Base-by-base conservation (phyloP, 2,888 invertebrate species). In the Drosophila affinis region DNA sequence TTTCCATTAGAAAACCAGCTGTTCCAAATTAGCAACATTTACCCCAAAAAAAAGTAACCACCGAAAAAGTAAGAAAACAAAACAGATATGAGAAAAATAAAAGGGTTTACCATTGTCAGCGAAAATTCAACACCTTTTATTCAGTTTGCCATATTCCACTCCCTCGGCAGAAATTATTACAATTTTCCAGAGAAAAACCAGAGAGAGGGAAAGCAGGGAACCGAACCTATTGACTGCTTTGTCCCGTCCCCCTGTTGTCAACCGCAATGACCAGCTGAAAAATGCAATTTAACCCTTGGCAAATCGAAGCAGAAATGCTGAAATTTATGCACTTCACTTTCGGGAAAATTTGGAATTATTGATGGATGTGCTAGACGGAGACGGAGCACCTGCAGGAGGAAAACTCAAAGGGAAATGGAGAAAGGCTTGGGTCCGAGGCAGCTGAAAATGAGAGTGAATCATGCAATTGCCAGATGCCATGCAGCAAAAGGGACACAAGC, bases 191-290 rank as follows among this genome's bases (percentile, higher is more conserved):
- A 45, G 67, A 62, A 72, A 62, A 71, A 18, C 58, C 45, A 71
- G 48, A 59, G 70, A 72, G 29, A n/a, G 18, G 56, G 29, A 29
- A 67, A 21, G 24, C 24, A 44, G 24, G 18, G n/a, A 57, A 29
- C 9, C 7, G 29, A 58, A 46, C 63, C 73, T 34, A 59, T 81
- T 79, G 57, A 55, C 62, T 45, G 52, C 54, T 45, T 57, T 57
- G 45, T 39, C 59, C 62, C 72, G 45, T 39, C 59, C 62, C 72
- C 73, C 60, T 67, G 71, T 61, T 72, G 51, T 72, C 53, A 73
- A 64, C 72, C 72, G 74, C 51, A 68, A 62, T 84, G 77, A 73
- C 75, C 87, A 87, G 87, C 79, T 87, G 82, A 71, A 87, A 68
- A 62, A 44, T 56, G 27, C 39, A 62, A 76, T 61, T 70, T 68